phyloP scores from a whole-genome alignment of 2,888 invertebrate species.

The Dryocosmus kuriphilus region DNA sequence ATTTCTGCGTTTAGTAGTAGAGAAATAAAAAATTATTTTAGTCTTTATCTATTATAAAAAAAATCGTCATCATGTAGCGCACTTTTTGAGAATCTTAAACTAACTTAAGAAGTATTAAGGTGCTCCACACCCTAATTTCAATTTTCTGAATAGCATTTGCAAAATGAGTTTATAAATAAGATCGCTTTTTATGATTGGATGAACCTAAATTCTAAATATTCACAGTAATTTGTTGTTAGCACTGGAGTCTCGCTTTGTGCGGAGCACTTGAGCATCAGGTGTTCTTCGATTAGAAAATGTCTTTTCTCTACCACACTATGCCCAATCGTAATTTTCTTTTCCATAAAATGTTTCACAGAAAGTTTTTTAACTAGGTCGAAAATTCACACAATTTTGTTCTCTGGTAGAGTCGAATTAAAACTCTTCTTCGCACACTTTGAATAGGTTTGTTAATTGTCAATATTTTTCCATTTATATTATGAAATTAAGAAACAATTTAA shows the following conservation, averaged over 20 bases:
- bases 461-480: not conserved
- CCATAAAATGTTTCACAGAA: not conserved
- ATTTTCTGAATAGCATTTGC: not conserved
- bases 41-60: not conserved
- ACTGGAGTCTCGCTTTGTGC: not conserved
- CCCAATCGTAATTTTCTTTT: not conserved
- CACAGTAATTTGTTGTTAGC: not conserved
- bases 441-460: not conserved
- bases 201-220: not conserved
- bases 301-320: not conserved
- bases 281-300: not conserved
- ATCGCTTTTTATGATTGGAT: not conserved
- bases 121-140: constrained; percentile 12
- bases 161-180: not conserved
- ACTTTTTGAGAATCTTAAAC: not conserved
- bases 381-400: not conserved
- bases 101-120: constrained; percentile 1
- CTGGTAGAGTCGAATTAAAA: not conserved
- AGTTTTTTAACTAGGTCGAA: not conserved
- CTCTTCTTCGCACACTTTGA: not conserved
- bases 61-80: not conserved
- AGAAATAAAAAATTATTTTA: constrained; percentile 14
- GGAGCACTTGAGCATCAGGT: constrained; percentile 7
- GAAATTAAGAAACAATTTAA: constrained; percentile 45
- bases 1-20: not conserved